These are phyloP conservation scores for Nycticebus coucang DNA, from an alignment of 2,113 vertebrate genomes.

Conservation along the genomic window DNA sequence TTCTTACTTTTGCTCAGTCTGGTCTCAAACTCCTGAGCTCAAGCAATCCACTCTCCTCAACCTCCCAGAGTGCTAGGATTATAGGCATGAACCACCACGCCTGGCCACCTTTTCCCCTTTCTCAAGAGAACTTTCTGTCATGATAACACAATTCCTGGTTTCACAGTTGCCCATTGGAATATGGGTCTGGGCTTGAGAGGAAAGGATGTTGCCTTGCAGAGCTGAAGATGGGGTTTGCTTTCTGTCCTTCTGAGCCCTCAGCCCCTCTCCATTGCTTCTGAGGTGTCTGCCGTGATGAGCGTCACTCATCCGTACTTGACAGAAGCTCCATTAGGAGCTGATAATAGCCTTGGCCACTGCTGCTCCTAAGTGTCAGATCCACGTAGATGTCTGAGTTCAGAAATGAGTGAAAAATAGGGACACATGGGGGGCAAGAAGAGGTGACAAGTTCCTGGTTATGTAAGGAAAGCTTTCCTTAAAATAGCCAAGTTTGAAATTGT, in stretches of 20 bases:
- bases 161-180: not conserved
- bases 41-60: no score
- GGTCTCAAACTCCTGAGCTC: no score
- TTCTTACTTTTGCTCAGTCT: no score
- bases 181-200: not conserved
- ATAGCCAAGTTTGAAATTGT: not conserved
- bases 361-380: not conserved
- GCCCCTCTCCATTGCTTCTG: accelerated
- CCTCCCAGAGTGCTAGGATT: no score
- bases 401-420: not conserved
- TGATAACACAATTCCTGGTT: not conserved
- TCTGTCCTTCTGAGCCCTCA: accelerated
- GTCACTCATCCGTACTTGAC: accelerated
- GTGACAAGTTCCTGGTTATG: not conserved
- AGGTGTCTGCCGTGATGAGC: not conserved
- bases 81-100: no score
- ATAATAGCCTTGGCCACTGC: not conserved
- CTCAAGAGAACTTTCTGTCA: not conserved
- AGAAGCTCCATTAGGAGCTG: not conserved
- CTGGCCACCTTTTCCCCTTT: not conserved
- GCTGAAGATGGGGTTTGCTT: not conserved
- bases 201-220: accelerated
- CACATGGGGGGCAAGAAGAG: not conserved
- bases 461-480: not conserved
- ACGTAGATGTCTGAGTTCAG: not conserved